Conservation (phyloP, 2,797 vertebrate genomes). For the Peromyscus attwateri region DNA sequence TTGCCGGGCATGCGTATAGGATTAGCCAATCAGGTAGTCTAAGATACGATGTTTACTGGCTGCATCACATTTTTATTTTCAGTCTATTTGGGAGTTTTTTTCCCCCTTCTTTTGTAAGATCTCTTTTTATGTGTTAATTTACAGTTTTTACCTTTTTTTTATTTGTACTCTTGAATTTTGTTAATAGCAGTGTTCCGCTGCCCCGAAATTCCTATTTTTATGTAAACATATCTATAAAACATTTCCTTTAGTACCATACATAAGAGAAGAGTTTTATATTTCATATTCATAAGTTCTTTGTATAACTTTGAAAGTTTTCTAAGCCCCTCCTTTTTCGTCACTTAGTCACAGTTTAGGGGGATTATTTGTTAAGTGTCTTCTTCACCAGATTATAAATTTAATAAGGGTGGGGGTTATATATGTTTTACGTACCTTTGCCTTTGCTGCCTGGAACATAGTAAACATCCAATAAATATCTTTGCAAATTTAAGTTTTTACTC, state of each 20-base stretch:
- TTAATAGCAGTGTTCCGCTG: not conserved
- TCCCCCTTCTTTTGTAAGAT: not conserved
- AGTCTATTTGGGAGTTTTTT: not conserved
- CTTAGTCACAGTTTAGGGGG: not conserved
- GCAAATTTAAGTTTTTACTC: not conserved
- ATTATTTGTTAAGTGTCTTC: slow-evolving; percentile 25
- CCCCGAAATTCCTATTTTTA: slow-evolving; percentile 17
- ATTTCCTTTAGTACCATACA: slow-evolving; percentile 11
- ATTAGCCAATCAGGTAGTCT: not conserved
- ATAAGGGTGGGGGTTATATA: not conserved
- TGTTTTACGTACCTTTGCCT: slow-evolving; percentile 4
- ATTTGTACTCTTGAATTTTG: slow-evolving; percentile 14
- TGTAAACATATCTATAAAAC: not conserved
- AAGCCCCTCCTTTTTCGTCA: not conserved
- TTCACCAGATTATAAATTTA: not conserved
- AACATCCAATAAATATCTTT: slow-evolving; percentile 1
- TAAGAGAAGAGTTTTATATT: slow-evolving; percentile 39
- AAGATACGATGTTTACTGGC: not conserved
- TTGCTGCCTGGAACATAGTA: not conserved
- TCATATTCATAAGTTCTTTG: not conserved
- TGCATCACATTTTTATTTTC: not conserved
- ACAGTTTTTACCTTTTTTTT: not conserved
- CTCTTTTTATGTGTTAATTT: not conserved
- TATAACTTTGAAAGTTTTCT: not conserved
- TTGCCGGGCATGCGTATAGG: not conserved